These are phyloP conservation scores for Apotomis turbidana DNA, from an alignment of 2,888 invertebrate genomes.

Conservation along the genomic window DNA sequence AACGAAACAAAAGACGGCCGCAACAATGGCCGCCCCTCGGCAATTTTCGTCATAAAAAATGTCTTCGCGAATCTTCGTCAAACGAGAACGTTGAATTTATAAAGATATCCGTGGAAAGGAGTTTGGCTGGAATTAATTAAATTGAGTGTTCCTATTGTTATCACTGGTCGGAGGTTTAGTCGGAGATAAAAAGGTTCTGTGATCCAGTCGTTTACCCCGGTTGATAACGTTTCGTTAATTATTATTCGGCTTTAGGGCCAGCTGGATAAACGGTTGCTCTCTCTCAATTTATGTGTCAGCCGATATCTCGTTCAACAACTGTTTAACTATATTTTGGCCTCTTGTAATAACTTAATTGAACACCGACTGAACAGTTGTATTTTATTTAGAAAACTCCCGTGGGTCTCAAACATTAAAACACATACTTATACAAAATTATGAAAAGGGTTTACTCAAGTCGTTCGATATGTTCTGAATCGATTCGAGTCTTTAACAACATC, in stretches of 20 bases:
- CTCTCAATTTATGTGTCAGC: conserved; percentile 15
- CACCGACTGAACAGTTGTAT: too few relatives aligned
- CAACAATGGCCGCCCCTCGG: conserved; percentile 43
- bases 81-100: conserved; percentile 36
- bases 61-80: conserved; percentile 43
- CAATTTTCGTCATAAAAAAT: conserved; percentile 47
- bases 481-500: too few relatives aligned
- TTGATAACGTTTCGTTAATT: conserved; percentile 36
- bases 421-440: too few relatives aligned
- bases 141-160: conserved; percentile 37
- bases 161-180: conserved; percentile 25
- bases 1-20: conserved; percentile 44
- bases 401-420: too few relatives aligned
- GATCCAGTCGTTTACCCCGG: conserved; percentile 31
- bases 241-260: conserved; percentile 23
- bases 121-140: conserved; percentile 38
- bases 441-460: too few relatives aligned
- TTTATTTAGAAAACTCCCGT: too few relatives aligned
- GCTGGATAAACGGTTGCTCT: conserved; percentile 15
- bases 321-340: neutral
- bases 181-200: conserved; percentile 29
- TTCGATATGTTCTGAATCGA: too few relatives aligned
- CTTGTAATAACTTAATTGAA: too few relatives aligned
- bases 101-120: conserved; percentile 39
- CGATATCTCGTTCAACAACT: conserved; percentile 4